Base-by-base conservation (phyloP, 2,888 invertebrate genomes). In the Micoletzkya japonica region DNA sequence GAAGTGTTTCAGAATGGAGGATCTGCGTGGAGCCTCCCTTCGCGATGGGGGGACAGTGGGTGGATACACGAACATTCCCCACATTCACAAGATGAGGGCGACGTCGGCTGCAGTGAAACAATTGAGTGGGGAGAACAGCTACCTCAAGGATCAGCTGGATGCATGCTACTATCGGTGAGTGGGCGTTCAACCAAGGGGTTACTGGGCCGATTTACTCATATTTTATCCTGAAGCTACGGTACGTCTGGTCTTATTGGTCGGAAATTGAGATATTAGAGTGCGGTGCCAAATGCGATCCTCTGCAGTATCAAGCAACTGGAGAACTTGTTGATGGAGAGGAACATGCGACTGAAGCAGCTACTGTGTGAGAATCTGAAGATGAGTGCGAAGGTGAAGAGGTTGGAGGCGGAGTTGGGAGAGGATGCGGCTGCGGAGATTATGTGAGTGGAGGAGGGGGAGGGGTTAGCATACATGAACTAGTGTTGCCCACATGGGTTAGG, bases 261-360 rank as follows among this genome's bases (percentile, higher is more conserved):
- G n/a, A n/a, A n/a, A n/a, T n/a, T n/a, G n/a, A n/a, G 24, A 20
- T 28, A 39, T 63, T 4, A n/a, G n/a, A n/a, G n/a, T n/a, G n/a
- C n/a, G n/a, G n/a, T n/a, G n/a, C n/a, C n/a, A n/a, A n/a, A n/a
- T n/a, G n/a, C n/a, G n/a, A n/a, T n/a, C n/a, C 2, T 26, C 64
- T 73, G 17, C 58, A 75, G 75, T 63, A 68, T 75, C 52, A 75
- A 75, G 63, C 75, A 75, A 60, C 64, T 75, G 68, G 75, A 75
- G 50, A 60, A 71, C 6, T 70, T 75, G 1, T 70, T 75, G 6
- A 58, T 75, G 44, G 75, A 75, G 4, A 39, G 75, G 36, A 75
- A 75, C 44, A 54, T 61, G 30, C 70, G 75, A 64, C 54, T 75
- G 34, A 72, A 72, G 69, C 56, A 64, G 54, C 54, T 75, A 39